Base-by-base conservation (phyloP, 2,888 invertebrate genomes). In the Ptychoptera contaminata region DNA sequence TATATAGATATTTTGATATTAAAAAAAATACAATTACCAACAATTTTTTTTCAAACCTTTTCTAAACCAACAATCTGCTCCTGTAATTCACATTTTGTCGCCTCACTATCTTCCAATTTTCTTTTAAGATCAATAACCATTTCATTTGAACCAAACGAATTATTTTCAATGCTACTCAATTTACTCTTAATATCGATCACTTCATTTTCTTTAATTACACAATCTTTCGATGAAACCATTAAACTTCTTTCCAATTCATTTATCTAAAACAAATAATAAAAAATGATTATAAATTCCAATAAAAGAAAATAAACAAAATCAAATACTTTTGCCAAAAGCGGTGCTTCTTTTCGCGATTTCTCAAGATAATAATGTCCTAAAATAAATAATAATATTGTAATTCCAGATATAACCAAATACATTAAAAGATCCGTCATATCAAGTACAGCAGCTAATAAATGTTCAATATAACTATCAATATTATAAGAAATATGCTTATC, bases 341-440 rank as follows among this genome's bases (percentile, higher is more conserved):
- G 72, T 40, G 76, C 72, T 56, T 84, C 84, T 54, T 79, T 74
- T 50, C 78, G 73, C 54, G 71, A 76, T 56, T 79, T 83, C 62
- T 84, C 84, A 49, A 85, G 76, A 53, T 79, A 79, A 60, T 84
- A 80, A 63, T 83, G 82, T 16, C 82, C 82, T 47, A 85, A 70
- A 14, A 78, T 73, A 56, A 87, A 85, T 42, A 82, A 61, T 8
- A 85, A 66, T 1, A 81, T 75, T 1, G 82, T 76, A n/a, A 73
- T 63, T 3, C 82, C 79, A n/a, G 82, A 77, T 40, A 82, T 72
- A 11, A 71, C 57, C 31, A 80, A 65, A 58, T 74, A 78, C 2
- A 75, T 69, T 11, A 80, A 55, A 2, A 74, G 53, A 14, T 73
- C 66, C 50, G 70, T 70, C 40, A 59, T 53, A 29, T 65, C 62